These are phyloP conservation scores for Nothocercus nigrocapillus DNA, from an alignment of 2,113 vertebrate species.

Conservation along the genomic window DNA sequence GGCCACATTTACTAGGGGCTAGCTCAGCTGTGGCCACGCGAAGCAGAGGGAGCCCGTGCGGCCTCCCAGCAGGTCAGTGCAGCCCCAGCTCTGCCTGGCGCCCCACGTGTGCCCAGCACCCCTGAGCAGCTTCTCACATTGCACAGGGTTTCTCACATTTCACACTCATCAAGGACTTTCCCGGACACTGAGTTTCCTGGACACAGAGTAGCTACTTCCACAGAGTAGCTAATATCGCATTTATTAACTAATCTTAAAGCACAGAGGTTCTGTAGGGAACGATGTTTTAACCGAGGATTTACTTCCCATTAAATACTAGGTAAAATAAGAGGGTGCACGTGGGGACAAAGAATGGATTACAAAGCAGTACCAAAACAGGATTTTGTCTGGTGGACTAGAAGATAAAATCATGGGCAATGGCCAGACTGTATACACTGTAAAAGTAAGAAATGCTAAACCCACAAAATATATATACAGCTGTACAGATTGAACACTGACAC, in stretches of 20 bases:
- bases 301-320: background rate
- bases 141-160: background rate
- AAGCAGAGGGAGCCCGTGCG: background rate
- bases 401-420: background rate
- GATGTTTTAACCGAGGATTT: background rate
- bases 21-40: background rate
- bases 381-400: background rate
- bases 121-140: background rate
- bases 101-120: background rate
- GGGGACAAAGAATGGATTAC: background rate
- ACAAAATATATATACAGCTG: background rate
- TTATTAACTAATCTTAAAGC: slow-evolving; percentile 32
- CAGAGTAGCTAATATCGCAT: background rate
- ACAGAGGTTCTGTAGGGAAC: background rate
- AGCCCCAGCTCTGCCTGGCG: background rate
- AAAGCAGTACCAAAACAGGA: background rate
- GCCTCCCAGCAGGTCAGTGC: background rate
- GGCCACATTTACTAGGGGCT: background rate
- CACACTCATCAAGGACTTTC: background rate
- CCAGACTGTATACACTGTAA: background rate
- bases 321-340: background rate
- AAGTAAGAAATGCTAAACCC: slow-evolving; percentile 10
- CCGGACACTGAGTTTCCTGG: background rate
- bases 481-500: background rate
- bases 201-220: background rate